phyloP scores from a whole-genome alignment of 2,888 invertebrate species.

The Choreutis nemorana region DNA sequence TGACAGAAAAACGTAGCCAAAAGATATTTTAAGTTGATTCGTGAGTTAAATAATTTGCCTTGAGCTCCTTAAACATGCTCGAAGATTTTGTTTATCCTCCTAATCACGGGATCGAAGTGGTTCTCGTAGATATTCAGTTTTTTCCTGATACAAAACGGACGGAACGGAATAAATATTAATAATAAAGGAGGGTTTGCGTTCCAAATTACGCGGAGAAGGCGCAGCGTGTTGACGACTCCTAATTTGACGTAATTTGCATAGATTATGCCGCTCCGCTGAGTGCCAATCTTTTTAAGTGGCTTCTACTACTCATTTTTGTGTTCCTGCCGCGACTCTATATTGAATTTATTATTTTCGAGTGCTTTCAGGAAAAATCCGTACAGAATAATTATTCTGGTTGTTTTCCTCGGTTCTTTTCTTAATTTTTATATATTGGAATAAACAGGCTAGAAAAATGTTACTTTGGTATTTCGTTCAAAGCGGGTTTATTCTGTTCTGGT shows the following conservation, averaged over 20 bases:
- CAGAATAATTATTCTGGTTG: too few relatives aligned
- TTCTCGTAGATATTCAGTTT: conserved; percentile 35
- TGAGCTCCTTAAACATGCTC: conserved; percentile 9
- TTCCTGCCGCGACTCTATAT: conserved; percentile 45
- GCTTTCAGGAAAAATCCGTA: too few relatives aligned
- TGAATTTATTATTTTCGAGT: conserved; percentile 51
- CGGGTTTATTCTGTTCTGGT: too few relatives aligned
- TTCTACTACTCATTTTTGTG: conserved; percentile 59
- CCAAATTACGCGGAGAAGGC: conserved; percentile 51
- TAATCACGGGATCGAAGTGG: conserved; percentile 43
- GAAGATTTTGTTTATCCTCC: conserved; percentile 39
- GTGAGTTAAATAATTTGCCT: not conserved
- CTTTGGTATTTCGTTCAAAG: too few relatives aligned
- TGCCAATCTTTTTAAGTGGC: conserved; percentile 67
- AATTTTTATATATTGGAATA: too few relatives aligned
- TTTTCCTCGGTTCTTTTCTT: too few relatives aligned
- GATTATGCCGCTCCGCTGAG: conserved; percentile 65
- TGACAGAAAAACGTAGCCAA: not conserved
- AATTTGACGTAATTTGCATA: conserved; percentile 66
- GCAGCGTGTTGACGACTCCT: conserved; percentile 61
- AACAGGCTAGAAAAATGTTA: too few relatives aligned
- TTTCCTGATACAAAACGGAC: conserved; percentile 43
- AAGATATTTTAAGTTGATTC: conserved; percentile 1
- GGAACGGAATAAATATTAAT: conserved; percentile 63
- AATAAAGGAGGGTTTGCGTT: conserved; percentile 63